Conservation (phyloP, 2,113 vertebrate genomes). For the Telmatochromis brichardi region DNA sequence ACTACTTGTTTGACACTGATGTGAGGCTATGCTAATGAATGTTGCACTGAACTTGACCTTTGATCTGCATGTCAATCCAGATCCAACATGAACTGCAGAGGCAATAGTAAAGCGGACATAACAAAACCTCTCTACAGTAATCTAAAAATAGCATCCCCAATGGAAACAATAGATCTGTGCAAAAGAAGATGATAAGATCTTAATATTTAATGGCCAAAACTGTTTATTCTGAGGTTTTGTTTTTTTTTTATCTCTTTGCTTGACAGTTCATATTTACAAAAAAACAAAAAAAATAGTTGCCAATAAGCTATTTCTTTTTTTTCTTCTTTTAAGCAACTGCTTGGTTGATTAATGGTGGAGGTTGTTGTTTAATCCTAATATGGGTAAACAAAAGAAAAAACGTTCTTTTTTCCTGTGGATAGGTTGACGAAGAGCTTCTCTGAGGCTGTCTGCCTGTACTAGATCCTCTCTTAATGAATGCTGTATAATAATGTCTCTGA, state of each 20-base stretch:
- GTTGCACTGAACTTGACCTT: not conserved
- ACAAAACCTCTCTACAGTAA: not conserved
- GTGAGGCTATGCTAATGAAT: accelerated
- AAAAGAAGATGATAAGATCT: not conserved
- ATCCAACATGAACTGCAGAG: not conserved
- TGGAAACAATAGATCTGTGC: not conserved
- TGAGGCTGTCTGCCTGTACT: not conserved
- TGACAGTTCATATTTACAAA: not conserved
- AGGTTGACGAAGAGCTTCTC: not conserved
- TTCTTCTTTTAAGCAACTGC: not conserved
- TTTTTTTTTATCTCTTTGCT: not conserved
- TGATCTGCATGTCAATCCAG: not conserved
- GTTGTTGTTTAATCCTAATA: not conserved
- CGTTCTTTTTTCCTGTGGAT: accelerated
- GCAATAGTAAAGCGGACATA: not conserved
- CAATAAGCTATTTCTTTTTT: not conserved
- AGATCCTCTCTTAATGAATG: not conserved
- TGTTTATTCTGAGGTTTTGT: not conserved
- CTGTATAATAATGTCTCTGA: not conserved
- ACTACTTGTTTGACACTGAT: not conserved
- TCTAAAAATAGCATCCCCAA: not conserved
- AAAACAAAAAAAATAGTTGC: not conserved
- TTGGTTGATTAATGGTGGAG: not conserved
- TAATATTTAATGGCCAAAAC: not conserved
- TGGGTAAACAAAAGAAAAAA: not conserved